phyloP scores from a whole-genome alignment of 2,113 vertebrate genomes.

The Forbesichthys agassizii region DNA sequence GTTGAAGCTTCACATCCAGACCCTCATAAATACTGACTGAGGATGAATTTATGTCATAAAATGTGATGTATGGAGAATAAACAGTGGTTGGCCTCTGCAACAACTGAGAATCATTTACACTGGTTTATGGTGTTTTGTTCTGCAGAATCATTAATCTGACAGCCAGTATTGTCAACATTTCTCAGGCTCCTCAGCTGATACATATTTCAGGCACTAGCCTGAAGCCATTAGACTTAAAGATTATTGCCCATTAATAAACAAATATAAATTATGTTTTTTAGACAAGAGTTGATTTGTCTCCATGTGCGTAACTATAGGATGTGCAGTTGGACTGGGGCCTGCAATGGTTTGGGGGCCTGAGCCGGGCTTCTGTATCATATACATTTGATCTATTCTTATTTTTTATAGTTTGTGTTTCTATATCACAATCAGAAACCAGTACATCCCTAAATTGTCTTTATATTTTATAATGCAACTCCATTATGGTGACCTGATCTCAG shows the following conservation, averaged over 20 bases:
- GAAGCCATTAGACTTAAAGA: background rate
- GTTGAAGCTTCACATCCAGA: slow-evolving; percentile 21
- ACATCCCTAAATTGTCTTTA: too few species aligned
- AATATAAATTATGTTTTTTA: background rate
- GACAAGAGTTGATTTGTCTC: background rate
- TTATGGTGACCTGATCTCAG: too few species aligned
- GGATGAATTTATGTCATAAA: slow-evolving; percentile 43
- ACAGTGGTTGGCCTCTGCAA: slow-evolving; percentile 22
- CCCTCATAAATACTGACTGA: slow-evolving; percentile 32
- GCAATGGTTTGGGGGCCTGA: too few species aligned
- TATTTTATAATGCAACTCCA: too few species aligned
- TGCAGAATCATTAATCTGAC: slow-evolving; percentile 27
- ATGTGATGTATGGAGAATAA: slow-evolving; percentile 34
- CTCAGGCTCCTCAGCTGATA: background rate
- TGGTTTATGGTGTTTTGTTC: slow-evolving; percentile 39
- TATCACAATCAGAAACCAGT: too few species aligned
- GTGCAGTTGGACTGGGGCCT: too few species aligned
- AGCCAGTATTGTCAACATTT: slow-evolving; percentile 4
- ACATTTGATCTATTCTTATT: too few species aligned
- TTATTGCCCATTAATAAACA: too few species aligned
- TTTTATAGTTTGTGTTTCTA: too few species aligned
- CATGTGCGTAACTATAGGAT: too few species aligned
- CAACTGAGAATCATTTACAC: slow-evolving; percentile 32
- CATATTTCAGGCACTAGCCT: background rate
- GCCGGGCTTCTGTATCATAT: too few species aligned